Conservation (phyloP, 2,113 vertebrate genomes). For the Merops nubicus region DNA sequence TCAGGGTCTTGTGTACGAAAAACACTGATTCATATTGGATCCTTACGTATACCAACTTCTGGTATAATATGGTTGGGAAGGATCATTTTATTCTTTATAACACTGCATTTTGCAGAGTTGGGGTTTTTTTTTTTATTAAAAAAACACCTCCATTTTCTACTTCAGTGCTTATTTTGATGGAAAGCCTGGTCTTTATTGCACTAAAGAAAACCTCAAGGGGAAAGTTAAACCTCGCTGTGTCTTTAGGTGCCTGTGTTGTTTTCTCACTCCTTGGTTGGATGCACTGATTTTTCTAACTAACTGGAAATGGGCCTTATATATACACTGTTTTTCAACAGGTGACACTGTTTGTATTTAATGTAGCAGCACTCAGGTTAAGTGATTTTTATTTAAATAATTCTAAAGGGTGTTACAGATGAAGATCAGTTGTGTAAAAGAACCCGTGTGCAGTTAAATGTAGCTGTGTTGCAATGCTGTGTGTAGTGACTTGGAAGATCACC, state of each 20-base stretch:
- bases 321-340: conserved; percentile 4
- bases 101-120: neutral
- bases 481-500: neutral
- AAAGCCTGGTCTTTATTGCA: neutral
- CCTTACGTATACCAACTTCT: conserved; percentile 78
- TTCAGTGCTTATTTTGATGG: neutral
- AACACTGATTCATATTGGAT: conserved; percentile 91
- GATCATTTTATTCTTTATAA: conserved; percentile 46
- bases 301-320: neutral
- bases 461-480: neutral
- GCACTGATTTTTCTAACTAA: conserved; percentile 13
- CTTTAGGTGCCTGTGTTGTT: conserved; percentile 7
- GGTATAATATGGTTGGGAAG: conserved; percentile 65
- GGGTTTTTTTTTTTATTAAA: neutral
- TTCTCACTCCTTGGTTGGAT: conserved; percentile 23
- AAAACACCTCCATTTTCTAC: neutral
- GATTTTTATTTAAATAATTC: neutral
- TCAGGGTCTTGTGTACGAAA: conserved; percentile 73
- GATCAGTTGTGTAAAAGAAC: neutral
- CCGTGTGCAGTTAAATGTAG: neutral
- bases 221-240: neutral
- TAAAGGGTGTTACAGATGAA: neutral
- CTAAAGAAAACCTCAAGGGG: neutral
- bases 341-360: neutral
- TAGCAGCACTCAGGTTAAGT: neutral